A percentile compares a stretch with the other conserved stretches of the same genome.
phyloP scores from a whole-genome alignment of 53 echinoderm and acorn worm genomes.

The Pentamera pediparva region DNA sequence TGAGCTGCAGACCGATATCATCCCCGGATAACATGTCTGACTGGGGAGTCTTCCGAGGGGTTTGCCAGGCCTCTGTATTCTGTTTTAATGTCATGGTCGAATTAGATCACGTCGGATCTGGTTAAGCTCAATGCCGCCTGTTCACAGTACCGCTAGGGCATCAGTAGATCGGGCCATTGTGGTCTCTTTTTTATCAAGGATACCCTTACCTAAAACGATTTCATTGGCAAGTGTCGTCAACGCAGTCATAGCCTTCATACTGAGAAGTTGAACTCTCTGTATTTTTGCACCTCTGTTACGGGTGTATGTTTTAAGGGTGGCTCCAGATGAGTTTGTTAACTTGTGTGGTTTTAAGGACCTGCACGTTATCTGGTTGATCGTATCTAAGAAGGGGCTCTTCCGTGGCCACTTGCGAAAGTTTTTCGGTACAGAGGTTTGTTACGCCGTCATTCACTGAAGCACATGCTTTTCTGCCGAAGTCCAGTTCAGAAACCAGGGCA shows the following conservation, averaged over 20 bases:
- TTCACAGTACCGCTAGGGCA: not conserved
- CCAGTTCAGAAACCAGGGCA: constrained; percentile 8
- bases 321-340: not conserved
- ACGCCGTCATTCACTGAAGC: not conserved
- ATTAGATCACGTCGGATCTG: too few species aligned
- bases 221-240: too few species aligned
- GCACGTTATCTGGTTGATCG: not conserved
- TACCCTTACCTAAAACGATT: too few species aligned
- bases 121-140: constrained; percentile 1
- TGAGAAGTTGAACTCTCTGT: not conserved
- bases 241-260: too few species aligned
- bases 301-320: not conserved
- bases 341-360: too few species aligned
- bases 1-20: too few species aligned
- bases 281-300: not conserved
- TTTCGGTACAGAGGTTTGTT: not conserved
- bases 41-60: too few species aligned
- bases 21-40: too few species aligned
- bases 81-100: too few species aligned
- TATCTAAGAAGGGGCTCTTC: not conserved
- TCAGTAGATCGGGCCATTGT: not conserved
- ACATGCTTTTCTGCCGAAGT: not conserved
- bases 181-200: not conserved
- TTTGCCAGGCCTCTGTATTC: too few species aligned
- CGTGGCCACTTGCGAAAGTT: not conserved